Evolutionary conservation across 2,113 vertebrate genomes (phyloP).

Genomic region (Neogobius melanostomus): DNA sequence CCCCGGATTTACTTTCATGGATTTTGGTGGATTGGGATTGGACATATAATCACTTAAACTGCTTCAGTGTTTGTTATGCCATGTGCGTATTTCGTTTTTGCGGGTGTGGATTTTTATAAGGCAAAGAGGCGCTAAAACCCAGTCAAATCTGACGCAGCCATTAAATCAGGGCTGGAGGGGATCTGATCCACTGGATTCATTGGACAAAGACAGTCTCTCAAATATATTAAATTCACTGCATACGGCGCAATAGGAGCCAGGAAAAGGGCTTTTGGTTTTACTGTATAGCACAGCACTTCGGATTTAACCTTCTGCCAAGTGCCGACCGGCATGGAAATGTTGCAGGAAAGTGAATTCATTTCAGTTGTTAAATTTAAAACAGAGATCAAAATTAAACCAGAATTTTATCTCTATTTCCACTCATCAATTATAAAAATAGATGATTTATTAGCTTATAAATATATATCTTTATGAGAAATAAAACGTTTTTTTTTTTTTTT

Average conservation of each 20-base stretch:
- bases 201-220: slow-evolving; percentile 13
- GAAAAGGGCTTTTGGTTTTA: background rate
- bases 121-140: slow-evolving; percentile 32
- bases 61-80: slow-evolving; percentile 62
- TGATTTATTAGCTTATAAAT: too few relatives aligned
- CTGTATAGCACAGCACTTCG: background rate
- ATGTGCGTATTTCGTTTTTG: slow-evolving; percentile 48
- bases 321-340: too few relatives aligned
- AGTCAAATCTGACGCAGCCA: slow-evolving; percentile 30
- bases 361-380: too few relatives aligned
- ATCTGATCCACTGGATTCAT: slow-evolving; percentile 14
- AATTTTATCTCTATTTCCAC: too few relatives aligned
- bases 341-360: too few relatives aligned
- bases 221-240: slow-evolving; percentile 17
- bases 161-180: slow-evolving; percentile 24
- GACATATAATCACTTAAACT: slow-evolving; percentile 69
- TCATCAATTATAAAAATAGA: too few relatives aligned
- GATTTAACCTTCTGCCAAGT: background rate
- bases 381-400: too few relatives aligned
- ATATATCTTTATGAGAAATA: too few relatives aligned
- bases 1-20: slow-evolving; percentile 59
- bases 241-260: background rate
- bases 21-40: slow-evolving; percentile 68
- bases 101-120: slow-evolving; percentile 48
- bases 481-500: too few relatives aligned